A percentile compares a stretch with the other conserved stretches of the same genome.
Evolutionary conservation across 2,888 invertebrate species (phyloP).

Genomic region (Eurytoma adleriae): DNA sequence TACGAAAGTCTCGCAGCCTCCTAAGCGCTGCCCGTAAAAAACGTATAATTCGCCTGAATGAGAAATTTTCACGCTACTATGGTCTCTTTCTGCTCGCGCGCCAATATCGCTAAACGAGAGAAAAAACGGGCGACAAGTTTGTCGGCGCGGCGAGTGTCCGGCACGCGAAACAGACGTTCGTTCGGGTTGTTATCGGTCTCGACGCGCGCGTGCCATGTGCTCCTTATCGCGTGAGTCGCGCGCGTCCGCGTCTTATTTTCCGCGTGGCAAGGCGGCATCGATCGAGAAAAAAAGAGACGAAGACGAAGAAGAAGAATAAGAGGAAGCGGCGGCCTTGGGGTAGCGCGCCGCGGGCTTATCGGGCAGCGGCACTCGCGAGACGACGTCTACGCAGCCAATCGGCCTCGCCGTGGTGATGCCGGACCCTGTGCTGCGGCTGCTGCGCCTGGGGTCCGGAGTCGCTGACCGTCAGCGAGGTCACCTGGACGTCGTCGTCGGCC

Average conservation of each 20-base stretch:
- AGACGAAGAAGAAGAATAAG: neutral
- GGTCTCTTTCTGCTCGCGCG: no score
- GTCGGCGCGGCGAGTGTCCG: no score
- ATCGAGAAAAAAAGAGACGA: neutral
- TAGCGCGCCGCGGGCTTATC: neutral
- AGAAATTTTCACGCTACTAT: no score
- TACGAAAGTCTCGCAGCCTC: no score
- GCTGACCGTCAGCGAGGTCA: conserved; percentile 69
- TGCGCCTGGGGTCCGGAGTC: conserved; percentile 45
- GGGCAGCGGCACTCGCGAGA: neutral
- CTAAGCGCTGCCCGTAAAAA: no score
- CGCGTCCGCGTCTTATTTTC: neutral
- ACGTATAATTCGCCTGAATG: no score
- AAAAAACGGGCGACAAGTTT: no score
- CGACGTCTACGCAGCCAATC: conserved; percentile 47
- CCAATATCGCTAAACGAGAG: no score
- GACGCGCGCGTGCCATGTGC: neutral
- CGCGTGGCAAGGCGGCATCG: neutral
- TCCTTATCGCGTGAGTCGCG: neutral
- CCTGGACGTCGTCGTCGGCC: conserved; percentile 56
- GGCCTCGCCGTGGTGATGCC: conserved; percentile 68
- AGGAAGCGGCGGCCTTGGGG: neutral
- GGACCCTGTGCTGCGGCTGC: conserved; percentile 62
- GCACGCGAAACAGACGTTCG: no score
- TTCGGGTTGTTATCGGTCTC: neutral